Evolutionary conservation across 1,140 invertebrate genomes (phyloP).

Genomic region (Drosophila mojavensis): DNA sequence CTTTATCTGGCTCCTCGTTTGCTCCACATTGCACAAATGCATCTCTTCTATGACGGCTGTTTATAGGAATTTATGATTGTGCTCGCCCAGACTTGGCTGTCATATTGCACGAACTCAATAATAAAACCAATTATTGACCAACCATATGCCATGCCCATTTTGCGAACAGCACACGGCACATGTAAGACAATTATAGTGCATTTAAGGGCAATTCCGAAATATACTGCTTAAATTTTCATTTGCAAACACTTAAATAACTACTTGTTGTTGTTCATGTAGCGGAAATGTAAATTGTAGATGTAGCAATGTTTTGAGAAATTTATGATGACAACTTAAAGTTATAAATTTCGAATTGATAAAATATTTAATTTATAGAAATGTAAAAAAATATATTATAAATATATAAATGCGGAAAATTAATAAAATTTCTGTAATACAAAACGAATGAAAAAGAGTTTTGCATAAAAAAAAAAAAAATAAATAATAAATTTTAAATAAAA

Average conservation of each 20-base stretch:
- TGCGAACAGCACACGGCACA: neutral
- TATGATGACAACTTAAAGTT: no score
- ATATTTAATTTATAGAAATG: no score
- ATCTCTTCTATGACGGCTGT: neutral
- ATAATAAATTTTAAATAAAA: no score
- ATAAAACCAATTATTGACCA: conserved; percentile 11
- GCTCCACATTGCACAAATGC: conserved; percentile 19
- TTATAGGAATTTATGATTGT: conserved; percentile 14
- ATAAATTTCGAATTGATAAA: no score
- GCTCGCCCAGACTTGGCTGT: neutral
- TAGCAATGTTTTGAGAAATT: no score
- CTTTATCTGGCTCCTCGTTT: conserved; percentile 21
- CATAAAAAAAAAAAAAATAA: no score
- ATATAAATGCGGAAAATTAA: no score
- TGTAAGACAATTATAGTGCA: neutral
- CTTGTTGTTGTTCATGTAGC: neutral
- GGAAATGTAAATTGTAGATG: neutral
- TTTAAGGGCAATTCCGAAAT: neutral
- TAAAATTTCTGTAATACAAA: no score
- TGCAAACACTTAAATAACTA: neutral
- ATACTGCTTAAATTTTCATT: neutral
- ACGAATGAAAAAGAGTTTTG: no score
- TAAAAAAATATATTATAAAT: no score
- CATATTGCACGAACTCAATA: neutral
- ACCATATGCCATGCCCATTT: neutral